Evolutionary conservation across 2,113 vertebrate species (phyloP).

Genomic region (Thalassarche chlororhynchos): DNA sequence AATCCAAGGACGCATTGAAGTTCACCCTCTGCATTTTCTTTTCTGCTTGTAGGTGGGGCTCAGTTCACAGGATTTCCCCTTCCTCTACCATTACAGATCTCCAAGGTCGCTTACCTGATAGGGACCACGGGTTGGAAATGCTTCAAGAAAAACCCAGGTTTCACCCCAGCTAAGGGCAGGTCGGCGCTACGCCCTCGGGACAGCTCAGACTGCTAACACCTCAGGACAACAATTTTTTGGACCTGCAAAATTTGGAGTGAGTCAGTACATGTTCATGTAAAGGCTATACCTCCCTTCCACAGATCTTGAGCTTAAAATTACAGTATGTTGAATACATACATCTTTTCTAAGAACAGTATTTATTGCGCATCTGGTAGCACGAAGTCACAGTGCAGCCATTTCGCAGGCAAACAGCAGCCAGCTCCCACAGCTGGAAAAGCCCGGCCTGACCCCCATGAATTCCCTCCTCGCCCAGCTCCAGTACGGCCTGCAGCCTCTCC

Average conservation of each 20-base stretch:
- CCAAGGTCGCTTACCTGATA: background rate
- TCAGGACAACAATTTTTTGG: background rate
- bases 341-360: background rate
- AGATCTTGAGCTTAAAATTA: background rate
- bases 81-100: background rate
- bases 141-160: background rate
- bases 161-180: background rate
- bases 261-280: rapidly evolving
- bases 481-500: background rate
- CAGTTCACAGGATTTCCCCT: slow-evolving; percentile 40
- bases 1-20: background rate
- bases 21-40: background rate
- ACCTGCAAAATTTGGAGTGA: background rate
- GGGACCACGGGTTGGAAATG: rapidly evolving
- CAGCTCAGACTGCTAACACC: background rate
- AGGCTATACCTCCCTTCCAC: background rate
- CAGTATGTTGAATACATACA: rapidly evolving
- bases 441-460: rapidly evolving
- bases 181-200: background rate
- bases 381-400: rapidly evolving
- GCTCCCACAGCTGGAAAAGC: background rate
- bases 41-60: slow-evolving; percentile 24
- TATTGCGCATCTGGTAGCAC: rapidly evolving
- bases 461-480: background rate
- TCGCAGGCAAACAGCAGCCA: background rate